Conservation (phyloP, 2,113 vertebrate species). For the Xenopus borealis region DNA sequence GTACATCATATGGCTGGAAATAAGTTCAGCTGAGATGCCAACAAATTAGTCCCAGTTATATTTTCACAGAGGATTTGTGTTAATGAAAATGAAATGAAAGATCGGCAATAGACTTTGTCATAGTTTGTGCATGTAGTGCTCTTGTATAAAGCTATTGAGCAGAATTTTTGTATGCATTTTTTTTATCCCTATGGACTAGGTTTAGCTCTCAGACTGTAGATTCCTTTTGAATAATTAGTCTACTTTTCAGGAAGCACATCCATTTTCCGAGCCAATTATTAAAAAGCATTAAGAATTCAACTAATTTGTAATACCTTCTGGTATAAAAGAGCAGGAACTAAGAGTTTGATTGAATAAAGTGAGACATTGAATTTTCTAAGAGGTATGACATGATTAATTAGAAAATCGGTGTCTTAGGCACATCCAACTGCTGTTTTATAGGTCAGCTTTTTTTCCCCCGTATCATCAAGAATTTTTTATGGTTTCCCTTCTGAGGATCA, state of each 20-base stretch:
- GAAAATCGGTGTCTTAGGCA: background rate
- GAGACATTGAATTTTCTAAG: slow-evolving; percentile 30
- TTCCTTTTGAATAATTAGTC: slow-evolving; percentile 42
- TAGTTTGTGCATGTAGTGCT: slow-evolving; percentile 16
- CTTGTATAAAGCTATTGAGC: slow-evolving; percentile 32
- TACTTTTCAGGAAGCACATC: slow-evolving; percentile 20
- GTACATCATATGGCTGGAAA: too few species aligned
- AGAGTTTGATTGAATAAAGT: slow-evolving; percentile 31
- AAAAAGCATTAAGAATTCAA: slow-evolving; percentile 39
- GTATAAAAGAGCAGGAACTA: slow-evolving; percentile 25
- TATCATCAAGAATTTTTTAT: slow-evolving; percentile 9
- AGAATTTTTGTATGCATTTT: slow-evolving; percentile 2
- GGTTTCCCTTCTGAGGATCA: background rate
- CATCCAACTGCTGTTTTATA: slow-evolving; percentile 12
- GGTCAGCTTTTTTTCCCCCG: slow-evolving; percentile 14
- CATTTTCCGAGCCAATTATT: slow-evolving; percentile 39
- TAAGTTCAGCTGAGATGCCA: too few species aligned
- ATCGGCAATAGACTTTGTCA: background rate
- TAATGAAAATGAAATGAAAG: slow-evolving; percentile 10
- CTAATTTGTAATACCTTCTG: slow-evolving; percentile 42
- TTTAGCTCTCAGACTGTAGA: slow-evolving; percentile 8
- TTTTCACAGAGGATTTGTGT: background rate
- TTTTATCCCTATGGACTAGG: slow-evolving; percentile 28
- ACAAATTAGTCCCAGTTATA: too few species aligned
- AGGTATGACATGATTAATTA: slow-evolving; percentile 21